Evolutionary conservation across 2,888 invertebrate genomes (phyloP), one percentile per base, ranked within the genome.

Genomic region (Phymatocera aterrima): DNA sequence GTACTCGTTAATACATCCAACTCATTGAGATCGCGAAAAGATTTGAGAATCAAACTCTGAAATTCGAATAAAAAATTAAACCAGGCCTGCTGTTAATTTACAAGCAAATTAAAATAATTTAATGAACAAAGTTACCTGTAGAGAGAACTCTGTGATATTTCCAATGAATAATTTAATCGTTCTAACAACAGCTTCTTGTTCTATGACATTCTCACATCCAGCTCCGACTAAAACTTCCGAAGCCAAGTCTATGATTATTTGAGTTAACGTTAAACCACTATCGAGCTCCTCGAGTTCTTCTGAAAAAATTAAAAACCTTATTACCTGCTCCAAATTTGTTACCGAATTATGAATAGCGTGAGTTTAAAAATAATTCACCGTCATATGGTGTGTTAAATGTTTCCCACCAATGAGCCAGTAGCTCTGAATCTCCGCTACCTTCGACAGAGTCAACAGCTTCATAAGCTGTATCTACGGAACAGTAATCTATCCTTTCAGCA

Each of bases 401-500:
- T 80, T 89, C 85, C 85, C 84, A 87, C 89, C 89, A 89, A n/a
- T 87, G 85, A 46, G 85, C 82, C 87, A 89, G 77, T 51, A 85
- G 89, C 51, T 86, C 87, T 6, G 88, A 85, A 78, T 90, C 89
- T 34, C 88, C 88, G 79, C 85, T 85, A 10, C 88, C 85, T 74
- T 92, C 92, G 79, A 93, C 91, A 34, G 93, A 92, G 88, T 94
- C 94, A 10, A 94, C 91, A 24, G 94, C 94, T 79, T 94, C 93
- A 79, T 92, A 92, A 54, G 92, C 92, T 57, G 91, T 91, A 85
- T 94, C 94, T 77, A 94, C 93, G 77, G 93, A 93, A 81, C 92
- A 91, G 87, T 91, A 92, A 57, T 93, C 93, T 51, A 93, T 92
- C 70, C 94, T 91, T 77, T 89, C 88, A n/a, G 86, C 83, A 8